Conservation (phyloP, 1,140 invertebrate genomes). For the Procambarus virginalis region DNA sequence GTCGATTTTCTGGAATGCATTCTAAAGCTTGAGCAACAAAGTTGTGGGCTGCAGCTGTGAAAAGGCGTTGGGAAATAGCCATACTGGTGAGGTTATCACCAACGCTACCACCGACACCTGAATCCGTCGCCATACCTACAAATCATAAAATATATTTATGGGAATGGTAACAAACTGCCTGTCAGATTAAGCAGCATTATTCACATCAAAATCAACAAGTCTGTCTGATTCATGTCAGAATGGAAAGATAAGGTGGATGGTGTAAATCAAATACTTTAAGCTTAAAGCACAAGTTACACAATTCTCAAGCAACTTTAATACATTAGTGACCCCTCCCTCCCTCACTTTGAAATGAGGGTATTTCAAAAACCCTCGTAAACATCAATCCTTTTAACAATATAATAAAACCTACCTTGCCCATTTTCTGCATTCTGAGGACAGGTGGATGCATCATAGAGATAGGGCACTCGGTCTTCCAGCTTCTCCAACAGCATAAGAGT, state of each 20-base stretch:
- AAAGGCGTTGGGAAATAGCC: slow-evolving; percentile 47
- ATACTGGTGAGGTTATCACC: slow-evolving; percentile 48
- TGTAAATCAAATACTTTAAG: too few species aligned
- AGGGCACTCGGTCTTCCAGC: slow-evolving; percentile 75
- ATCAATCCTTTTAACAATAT: too few species aligned
- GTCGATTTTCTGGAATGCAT: slow-evolving; percentile 27
- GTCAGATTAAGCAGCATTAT: too few species aligned
- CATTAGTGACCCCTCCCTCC: too few species aligned
- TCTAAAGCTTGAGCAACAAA: slow-evolving; percentile 30
- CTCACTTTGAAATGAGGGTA: too few species aligned
- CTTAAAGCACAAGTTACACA: too few species aligned
- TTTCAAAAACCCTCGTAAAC: too few species aligned
- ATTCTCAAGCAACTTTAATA: too few species aligned
- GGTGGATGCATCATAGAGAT: slow-evolving; percentile 63
- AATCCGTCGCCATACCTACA: slow-evolving; percentile 50
- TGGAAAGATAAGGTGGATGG: too few species aligned
- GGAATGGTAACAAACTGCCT: too few species aligned
- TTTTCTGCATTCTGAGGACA: slow-evolving; percentile 29
- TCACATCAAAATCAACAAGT: too few species aligned
- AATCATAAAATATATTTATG: not conserved
- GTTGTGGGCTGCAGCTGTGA: slow-evolving; percentile 41
- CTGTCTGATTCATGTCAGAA: too few species aligned
- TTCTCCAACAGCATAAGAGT: slow-evolving; percentile 94
- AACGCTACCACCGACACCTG: slow-evolving; percentile 54
- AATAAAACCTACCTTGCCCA: slow-evolving; percentile 40